A percentile compares a stretch with the other conserved stretches of the same genome.
Evolutionary conservation across 1,140 invertebrate species (phyloP).

Genomic region (Hypothenemus hampei): DNA sequence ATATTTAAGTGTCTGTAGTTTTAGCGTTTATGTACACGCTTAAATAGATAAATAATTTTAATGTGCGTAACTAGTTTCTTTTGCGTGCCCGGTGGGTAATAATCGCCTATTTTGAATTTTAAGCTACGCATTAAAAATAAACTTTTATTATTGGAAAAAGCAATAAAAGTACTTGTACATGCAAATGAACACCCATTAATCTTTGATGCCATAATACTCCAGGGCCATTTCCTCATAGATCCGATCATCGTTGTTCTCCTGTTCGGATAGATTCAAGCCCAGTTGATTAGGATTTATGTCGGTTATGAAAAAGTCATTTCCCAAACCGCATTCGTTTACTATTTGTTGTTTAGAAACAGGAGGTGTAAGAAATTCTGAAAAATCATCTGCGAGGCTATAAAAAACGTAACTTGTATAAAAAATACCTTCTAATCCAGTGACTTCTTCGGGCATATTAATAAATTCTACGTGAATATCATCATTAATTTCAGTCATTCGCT

Average conservation of each 20-base stretch:
- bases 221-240: constrained; percentile 56
- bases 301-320: constrained; percentile 51
- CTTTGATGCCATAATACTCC: constrained; percentile 46
- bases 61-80: too few species aligned
- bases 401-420: not conserved
- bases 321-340: constrained; percentile 54
- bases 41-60: too few species aligned
- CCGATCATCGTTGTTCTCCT: constrained; percentile 48
- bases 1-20: too few species aligned
- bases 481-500: not conserved
- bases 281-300: constrained; percentile 51
- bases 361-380: constrained; percentile 54
- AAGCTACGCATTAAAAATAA: too few species aligned
- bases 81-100: too few species aligned
- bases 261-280: constrained; percentile 50
- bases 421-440: constrained; percentile 38
- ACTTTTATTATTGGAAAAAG: too few species aligned
- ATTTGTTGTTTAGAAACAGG: constrained; percentile 54
- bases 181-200: too few species aligned
- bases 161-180: too few species aligned
- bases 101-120: too few species aligned
- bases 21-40: too few species aligned
- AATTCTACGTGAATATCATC: constrained; percentile 26
- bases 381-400: not conserved
- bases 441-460: constrained; percentile 39